A percentile compares a stretch with the other conserved stretches of the same genome.
phyloP scores from a whole-genome alignment of 2,797 vertebrate species.

The Tolypeutes matacus region DNA sequence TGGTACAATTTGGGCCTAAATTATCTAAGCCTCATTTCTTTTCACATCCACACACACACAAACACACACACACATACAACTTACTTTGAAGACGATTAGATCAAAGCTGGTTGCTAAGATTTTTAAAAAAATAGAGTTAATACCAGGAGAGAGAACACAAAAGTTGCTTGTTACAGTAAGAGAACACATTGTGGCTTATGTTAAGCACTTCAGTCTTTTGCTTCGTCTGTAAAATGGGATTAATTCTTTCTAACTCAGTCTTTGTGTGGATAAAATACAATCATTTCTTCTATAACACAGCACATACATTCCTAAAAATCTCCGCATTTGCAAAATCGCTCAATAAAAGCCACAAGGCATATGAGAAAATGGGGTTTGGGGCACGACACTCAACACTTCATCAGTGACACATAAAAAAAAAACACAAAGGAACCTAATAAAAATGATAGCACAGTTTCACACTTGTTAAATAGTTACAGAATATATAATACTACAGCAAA shows the following conservation, averaged over 20 bases:
- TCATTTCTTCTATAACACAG: not conserved
- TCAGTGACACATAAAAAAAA: not conserved
- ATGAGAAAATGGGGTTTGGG: not conserved
- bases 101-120: not conserved
- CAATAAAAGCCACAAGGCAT: not conserved
- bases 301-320: not conserved
- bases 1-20: not conserved
- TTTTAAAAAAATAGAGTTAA: not conserved
- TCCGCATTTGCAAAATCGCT: not conserved
- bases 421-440: not conserved
- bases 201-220: not conserved
- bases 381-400: not conserved
- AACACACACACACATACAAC: not conserved
- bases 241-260: not conserved
- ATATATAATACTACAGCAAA: not conserved
- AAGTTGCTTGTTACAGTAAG: not conserved
- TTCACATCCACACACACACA: not conserved
- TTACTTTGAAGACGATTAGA: not conserved
- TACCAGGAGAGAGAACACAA: not conserved
- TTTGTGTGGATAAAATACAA: not conserved
- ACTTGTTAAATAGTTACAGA: not conserved
- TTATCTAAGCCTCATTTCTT: conserved; percentile 1
- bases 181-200: not conserved
- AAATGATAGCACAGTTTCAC: not conserved
- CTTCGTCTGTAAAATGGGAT: not conserved